These are phyloP conservation scores for Orcinus orca DNA, from an alignment of 2,113 vertebrate genomes.

Conservation along the genomic window DNA sequence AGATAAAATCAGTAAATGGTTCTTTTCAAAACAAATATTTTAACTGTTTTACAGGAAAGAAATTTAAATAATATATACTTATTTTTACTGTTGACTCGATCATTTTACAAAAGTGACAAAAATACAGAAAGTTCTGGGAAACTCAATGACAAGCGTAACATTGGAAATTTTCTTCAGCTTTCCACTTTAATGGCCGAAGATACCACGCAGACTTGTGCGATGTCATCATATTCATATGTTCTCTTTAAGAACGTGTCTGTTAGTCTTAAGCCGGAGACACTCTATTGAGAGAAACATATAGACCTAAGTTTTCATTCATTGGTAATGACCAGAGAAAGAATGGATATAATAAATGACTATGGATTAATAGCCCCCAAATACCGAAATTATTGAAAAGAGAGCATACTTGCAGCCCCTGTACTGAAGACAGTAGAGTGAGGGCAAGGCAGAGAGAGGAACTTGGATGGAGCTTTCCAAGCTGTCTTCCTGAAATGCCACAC, in stretches of 20 bases:
- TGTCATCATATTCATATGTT: constrained; percentile 98
- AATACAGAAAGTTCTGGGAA: constrained; percentile 74
- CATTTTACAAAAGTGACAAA: constrained; percentile 49
- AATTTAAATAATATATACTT: constrained; percentile 74
- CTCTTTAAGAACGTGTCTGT: constrained; percentile 98
- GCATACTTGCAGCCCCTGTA: constrained; percentile 95
- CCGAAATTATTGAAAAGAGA: background rate
- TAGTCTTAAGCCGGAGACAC: constrained; percentile 94
- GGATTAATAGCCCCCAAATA: background rate
- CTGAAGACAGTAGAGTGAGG: constrained; percentile 92
- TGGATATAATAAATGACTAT: background rate
- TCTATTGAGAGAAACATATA: constrained; percentile 83
- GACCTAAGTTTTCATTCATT: constrained; percentile 40
- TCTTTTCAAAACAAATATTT: constrained; percentile 70
- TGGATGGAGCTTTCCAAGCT: constrained; percentile 94
- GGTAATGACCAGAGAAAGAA: background rate
- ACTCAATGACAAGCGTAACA: background rate
- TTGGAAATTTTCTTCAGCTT: constrained; percentile 78
- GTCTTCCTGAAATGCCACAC: constrained; percentile 96
- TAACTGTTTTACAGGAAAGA: constrained; percentile 53
- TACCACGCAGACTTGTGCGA: constrained; percentile 97
- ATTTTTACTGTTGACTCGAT: constrained; percentile 38
- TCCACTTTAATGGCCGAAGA: constrained; percentile 89
- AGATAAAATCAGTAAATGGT: constrained; percentile 48
- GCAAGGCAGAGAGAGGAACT: constrained; percentile 93